Evolutionary conservation across 2,113 vertebrate species (phyloP).

Genomic region (Phrynosoma platyrhinos): DNA sequence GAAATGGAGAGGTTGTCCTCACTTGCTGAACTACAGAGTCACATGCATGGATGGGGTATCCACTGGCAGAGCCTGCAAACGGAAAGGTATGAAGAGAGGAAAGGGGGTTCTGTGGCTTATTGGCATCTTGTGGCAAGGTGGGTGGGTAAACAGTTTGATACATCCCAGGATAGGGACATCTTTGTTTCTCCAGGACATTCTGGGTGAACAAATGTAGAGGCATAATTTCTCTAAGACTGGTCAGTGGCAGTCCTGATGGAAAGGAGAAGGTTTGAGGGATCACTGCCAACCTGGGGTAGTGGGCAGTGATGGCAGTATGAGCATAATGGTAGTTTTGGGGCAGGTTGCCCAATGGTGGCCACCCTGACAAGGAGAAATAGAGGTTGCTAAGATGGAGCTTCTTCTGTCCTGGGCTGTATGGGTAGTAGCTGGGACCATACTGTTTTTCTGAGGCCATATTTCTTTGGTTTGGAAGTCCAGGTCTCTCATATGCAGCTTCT

Average conservation of each 20-base stretch:
- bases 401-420: constrained; percentile 30
- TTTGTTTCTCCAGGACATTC: constrained; percentile 63
- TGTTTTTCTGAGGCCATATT: not conserved
- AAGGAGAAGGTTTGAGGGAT: constrained; percentile 72
- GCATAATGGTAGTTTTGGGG: constrained; percentile 68
- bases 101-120: not conserved
- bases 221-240: not conserved
- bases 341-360: constrained; percentile 69
- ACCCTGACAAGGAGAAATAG: constrained; percentile 73
- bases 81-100: constrained; percentile 15
- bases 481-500: constrained; percentile 19
- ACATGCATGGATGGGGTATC: constrained; percentile 62
- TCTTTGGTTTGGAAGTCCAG: constrained; percentile 35
- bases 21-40: constrained; percentile 47
- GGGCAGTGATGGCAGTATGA: constrained; percentile 52
- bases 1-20: constrained; percentile 22
- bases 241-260: constrained; percentile 10
- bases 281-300: constrained; percentile 69
- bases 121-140: constrained; percentile 47
- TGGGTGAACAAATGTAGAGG: constrained; percentile 62
- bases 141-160: not conserved
- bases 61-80: constrained; percentile 47
- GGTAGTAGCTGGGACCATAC: not conserved
- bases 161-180: constrained; percentile 48
- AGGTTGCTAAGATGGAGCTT: constrained; percentile 70